Conservation (phyloP, 2,888 invertebrate species). For the Macrophya alboannulata region DNA sequence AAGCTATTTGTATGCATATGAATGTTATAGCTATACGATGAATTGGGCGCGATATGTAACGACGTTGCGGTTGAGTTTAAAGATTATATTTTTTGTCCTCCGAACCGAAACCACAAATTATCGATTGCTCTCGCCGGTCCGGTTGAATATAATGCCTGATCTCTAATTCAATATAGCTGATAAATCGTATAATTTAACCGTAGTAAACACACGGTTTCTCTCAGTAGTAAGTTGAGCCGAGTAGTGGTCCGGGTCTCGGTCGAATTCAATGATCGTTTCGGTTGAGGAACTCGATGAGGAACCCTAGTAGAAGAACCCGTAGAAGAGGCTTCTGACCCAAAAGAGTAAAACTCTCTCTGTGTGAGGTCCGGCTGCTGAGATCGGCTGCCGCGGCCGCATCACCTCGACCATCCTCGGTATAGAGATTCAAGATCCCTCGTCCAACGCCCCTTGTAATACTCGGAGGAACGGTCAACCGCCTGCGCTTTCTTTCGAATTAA, state of each 20-base stretch:
- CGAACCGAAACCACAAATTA: conserved; percentile 45
- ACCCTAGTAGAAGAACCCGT: conserved; percentile 33
- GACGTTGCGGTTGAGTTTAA: conserved; percentile 28
- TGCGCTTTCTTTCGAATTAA: conserved; percentile 73
- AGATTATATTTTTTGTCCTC: conserved; percentile 25
- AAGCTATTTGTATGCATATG: not conserved
- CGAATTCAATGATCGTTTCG: conserved; percentile 37
- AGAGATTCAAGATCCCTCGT: conserved; percentile 58
- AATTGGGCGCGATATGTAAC: conserved; percentile 1
- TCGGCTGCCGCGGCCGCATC: conserved; percentile 56
- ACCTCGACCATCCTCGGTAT: conserved; percentile 57
- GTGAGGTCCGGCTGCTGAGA: conserved; percentile 67
- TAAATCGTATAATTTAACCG: conserved; percentile 62
- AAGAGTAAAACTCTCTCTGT: conserved; percentile 64
- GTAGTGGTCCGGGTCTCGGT: conserved; percentile 1
- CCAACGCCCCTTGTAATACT: conserved; percentile 42
- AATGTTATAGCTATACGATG: not conserved
- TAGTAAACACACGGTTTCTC: conserved; percentile 61
- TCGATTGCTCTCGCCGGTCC: conserved; percentile 43
- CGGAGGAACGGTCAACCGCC: conserved; percentile 46
- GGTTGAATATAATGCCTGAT: conserved; percentile 60
- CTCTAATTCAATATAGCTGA: conserved; percentile 63
- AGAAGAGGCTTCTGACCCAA: conserved; percentile 55
- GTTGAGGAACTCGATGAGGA: conserved; percentile 32
- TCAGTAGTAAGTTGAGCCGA: conserved; percentile 56